phyloP scores from a whole-genome alignment of 2,888 invertebrate species.

The Antheraea assamensis region DNA sequence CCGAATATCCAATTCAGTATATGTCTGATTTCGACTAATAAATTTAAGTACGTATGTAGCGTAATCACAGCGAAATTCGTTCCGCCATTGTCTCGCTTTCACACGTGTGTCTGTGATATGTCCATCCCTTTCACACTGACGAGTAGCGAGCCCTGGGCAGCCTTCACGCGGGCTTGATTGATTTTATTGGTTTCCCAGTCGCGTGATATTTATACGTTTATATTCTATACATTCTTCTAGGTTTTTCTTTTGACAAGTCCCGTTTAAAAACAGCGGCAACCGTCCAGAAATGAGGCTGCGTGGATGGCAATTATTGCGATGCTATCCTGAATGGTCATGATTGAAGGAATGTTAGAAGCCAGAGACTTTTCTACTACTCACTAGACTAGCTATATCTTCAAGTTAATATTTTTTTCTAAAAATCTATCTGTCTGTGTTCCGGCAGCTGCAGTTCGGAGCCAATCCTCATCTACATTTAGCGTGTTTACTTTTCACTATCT shows the following conservation, averaged over 20 bases:
- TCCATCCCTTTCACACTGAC: constrained; percentile 29
- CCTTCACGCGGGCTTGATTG: constrained; percentile 47
- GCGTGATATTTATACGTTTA: not conserved
- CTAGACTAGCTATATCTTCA: no score
- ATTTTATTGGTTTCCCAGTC: constrained; percentile 47
- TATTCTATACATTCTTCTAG: not conserved
- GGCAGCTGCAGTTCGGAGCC: no score
- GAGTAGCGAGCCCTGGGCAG: constrained; percentile 40
- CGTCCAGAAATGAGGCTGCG: not conserved
- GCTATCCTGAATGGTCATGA: not conserved
- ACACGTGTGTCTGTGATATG: constrained; percentile 24
- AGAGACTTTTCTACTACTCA: no score
- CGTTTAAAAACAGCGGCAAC: not conserved
- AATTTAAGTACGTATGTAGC: not conserved
- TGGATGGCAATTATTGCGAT: not conserved
- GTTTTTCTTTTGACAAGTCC: not conserved
- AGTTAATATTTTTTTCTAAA: no score
- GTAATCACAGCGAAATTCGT: not conserved
- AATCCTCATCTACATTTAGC: no score
- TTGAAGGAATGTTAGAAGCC: no score
- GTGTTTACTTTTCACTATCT: no score
- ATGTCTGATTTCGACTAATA: not conserved
- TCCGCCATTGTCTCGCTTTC: constrained; percentile 33
- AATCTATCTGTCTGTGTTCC: no score
- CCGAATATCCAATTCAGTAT: not conserved